Evolutionary conservation across 37 sponge, comb jelly and placozoan species (phyloP).

Genomic region (Cladorhizidae sp.): DNA sequence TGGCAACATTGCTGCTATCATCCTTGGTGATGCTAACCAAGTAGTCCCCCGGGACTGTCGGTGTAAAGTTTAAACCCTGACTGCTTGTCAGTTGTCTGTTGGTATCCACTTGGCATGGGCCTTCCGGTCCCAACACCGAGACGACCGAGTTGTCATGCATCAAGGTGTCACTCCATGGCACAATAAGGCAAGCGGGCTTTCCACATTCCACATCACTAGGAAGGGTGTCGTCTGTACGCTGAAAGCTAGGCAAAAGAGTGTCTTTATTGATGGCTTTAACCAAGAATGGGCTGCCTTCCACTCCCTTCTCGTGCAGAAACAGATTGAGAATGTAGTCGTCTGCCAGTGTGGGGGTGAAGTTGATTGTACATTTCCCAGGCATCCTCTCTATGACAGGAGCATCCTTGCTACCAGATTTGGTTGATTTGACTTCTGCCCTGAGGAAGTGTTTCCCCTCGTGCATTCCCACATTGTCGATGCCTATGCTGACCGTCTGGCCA

Average conservation of each 20-base stretch:
- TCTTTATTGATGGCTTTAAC: constrained; percentile 55
- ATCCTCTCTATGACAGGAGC: neutral
- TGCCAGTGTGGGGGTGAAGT: constrained; percentile 15
- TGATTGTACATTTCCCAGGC: neutral
- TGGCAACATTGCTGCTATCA: neutral
- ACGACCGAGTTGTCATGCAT: neutral
- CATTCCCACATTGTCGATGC: constrained; percentile 11
- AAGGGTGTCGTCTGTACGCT: neutral
- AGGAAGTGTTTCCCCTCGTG: neutral
- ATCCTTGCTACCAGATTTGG: neutral
- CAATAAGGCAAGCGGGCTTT: constrained; percentile 15
- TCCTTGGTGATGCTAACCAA: constrained; percentile 9
- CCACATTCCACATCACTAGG: constrained; percentile 35
- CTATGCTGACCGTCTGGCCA: neutral
- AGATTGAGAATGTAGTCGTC: constrained; percentile 52
- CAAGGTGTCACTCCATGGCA: neutral
- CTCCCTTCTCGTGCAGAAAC: constrained; percentile 3
- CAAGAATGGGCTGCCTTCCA: constrained; percentile 59
- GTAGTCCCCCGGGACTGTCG: constrained; percentile 24
- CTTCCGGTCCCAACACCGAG: constrained; percentile 23
- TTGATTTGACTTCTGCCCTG: neutral
- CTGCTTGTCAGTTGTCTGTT: neutral
- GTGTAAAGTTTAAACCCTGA: constrained; percentile 17
- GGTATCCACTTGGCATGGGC: neutral
- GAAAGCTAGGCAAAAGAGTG: neutral